These are phyloP conservation scores for Pasiphila rectangulata DNA, from an alignment of 2,888 invertebrate species.

Conservation along the genomic window DNA sequence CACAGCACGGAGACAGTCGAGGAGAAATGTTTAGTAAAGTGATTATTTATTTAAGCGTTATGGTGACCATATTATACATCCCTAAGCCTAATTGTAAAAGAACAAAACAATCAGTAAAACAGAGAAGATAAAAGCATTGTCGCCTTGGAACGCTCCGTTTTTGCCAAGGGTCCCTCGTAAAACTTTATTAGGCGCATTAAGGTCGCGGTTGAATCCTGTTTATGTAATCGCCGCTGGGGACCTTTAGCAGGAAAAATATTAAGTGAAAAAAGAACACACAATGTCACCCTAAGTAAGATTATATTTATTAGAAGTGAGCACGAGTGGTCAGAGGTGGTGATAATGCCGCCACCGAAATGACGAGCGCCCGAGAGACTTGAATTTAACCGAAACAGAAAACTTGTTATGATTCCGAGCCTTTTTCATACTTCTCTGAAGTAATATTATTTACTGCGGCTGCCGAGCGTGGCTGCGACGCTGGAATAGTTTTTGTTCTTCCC, in stretches of 20 bases:
- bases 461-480: conserved; percentile 16
- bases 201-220: conserved; percentile 80
- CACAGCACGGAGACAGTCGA: background rate
- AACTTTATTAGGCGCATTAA: conserved; percentile 80
- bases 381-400: conserved; percentile 17
- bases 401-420: conserved; percentile 32
- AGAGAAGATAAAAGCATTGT: conserved; percentile 79
- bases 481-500: conserved; percentile 20
- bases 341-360: conserved; percentile 42
- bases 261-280: conserved; percentile 77
- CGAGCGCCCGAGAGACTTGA: conserved; percentile 37
- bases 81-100: conserved; percentile 63
- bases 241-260: conserved; percentile 78
- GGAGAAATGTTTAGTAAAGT: conserved; percentile 2
- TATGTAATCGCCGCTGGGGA: conserved; percentile 79
- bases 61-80: conserved; percentile 34
- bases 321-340: conserved; percentile 43
- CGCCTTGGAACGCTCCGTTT: conserved; percentile 77
- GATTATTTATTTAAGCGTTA: conserved; percentile 25
- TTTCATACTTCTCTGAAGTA: conserved; percentile 15
- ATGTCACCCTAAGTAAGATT: conserved; percentile 67
- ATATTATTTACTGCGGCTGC: conserved; percentile 21
- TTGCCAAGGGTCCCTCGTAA: conserved; percentile 77
- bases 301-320: conserved; percentile 57
- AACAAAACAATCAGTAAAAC: conserved; percentile 75